Evolutionary conservation across 2,113 vertebrate genomes (phyloP).

Genomic region (Odocoileus virginianus): DNA sequence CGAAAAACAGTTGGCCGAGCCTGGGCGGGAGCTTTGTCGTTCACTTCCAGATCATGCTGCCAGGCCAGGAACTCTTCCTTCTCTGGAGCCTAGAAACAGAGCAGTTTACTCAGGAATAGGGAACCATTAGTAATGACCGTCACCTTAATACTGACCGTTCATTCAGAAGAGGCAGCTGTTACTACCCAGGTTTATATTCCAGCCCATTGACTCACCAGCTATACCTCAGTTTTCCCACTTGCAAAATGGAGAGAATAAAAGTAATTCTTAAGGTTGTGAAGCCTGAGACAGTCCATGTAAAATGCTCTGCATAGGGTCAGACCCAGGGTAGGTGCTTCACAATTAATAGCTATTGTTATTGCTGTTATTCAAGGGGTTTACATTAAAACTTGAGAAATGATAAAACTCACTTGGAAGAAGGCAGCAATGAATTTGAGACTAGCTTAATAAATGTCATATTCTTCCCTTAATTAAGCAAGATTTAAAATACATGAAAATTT

Average conservation of each 20-base stretch:
- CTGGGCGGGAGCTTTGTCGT: conserved; percentile 83
- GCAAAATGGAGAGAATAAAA: background rate
- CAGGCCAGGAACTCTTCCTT: conserved; percentile 95
- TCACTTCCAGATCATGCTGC: conserved; percentile 93
- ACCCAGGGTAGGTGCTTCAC: background rate
- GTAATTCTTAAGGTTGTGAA: background rate
- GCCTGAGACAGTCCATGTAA: background rate
- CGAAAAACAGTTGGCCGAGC: conserved; percentile 94
- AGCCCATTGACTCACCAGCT: background rate
- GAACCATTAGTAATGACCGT: background rate
- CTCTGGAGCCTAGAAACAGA: conserved; percentile 83
- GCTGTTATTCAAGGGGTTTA: background rate
- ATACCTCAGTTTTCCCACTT: background rate
- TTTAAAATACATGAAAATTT: background rate
- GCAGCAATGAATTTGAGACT: background rate
- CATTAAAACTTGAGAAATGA: background rate
- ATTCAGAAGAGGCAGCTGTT: background rate
- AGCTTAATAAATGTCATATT: background rate
- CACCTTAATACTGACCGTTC: background rate
- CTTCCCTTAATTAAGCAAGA: background rate
- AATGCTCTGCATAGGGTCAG: background rate
- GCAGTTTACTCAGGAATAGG: background rate
- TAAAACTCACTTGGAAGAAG: background rate
- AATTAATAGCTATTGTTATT: background rate
- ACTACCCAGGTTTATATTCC: background rate